Conservation (phyloP, 1,140 invertebrate species). For the Caenorhabditis brenneri region DNA sequence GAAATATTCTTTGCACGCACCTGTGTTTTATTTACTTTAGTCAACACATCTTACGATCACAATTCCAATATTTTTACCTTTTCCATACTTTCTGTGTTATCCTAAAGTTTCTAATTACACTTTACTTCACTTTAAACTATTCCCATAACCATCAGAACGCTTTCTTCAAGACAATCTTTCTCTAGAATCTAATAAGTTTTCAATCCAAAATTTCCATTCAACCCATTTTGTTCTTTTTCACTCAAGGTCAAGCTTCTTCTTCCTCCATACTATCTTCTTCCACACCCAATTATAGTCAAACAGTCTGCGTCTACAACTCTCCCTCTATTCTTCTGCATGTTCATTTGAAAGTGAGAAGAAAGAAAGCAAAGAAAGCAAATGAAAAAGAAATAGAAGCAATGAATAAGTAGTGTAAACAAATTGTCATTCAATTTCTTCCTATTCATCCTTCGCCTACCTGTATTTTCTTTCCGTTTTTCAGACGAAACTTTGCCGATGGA, state of each 20-base stretch:
- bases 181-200: neutral
- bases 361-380: neutral
- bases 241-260: neutral
- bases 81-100: too few species aligned
- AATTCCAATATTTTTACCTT: too few species aligned
- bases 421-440: neutral
- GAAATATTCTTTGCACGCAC: too few species aligned
- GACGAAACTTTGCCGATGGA: constrained; percentile 64
- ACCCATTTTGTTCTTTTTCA: neutral
- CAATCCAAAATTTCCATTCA: neutral
- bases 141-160: neutral
- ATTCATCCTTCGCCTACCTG: too few species aligned
- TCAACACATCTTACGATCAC: too few species aligned
- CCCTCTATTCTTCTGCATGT: neutral
- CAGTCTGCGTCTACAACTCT: neutral
- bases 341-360: neutral
- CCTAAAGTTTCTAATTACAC: too few species aligned
- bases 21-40: too few species aligned
- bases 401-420: neutral
- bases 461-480: too few species aligned
- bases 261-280: neutral
- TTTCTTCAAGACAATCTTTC: neutral
- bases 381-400: neutral
- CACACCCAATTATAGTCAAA: neutral
- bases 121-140: too few species aligned